These are phyloP conservation scores for Caretta caretta DNA, from an alignment of 2,113 vertebrate genomes.

Conservation along the genomic window DNA sequence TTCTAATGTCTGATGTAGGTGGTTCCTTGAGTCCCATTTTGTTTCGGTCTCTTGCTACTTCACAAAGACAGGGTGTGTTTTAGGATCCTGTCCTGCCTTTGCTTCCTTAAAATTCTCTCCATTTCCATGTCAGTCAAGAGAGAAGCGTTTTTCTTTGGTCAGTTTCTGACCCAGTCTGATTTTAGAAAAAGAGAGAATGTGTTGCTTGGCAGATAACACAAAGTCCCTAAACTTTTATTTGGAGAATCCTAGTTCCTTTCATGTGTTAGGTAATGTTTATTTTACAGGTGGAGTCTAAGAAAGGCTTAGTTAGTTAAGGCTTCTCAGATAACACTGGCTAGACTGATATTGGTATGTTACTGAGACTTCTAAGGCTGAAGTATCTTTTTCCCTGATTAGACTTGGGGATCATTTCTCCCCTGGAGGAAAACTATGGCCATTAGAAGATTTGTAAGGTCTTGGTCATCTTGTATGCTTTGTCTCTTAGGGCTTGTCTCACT, in stretches of 20 bases:
- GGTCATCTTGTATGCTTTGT: background rate
- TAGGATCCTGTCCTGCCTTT: background rate
- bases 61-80: conserved; percentile 27
- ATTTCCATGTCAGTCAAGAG: conserved; percentile 4
- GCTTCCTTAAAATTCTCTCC: conserved; percentile 28
- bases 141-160: conserved; percentile 46
- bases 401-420: background rate
- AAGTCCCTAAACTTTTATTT: background rate
- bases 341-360: background rate
- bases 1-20: conserved; percentile 4
- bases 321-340: background rate
- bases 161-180: background rate
- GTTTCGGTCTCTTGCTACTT: background rate
- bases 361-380: background rate
- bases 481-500: background rate
- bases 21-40: background rate
- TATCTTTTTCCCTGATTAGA: background rate
- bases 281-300: background rate
- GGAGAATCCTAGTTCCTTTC: background rate
- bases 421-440: background rate
- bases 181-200: background rate
- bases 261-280: background rate
- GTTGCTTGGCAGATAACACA: background rate
- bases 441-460: background rate
- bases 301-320: background rate